Conservation (phyloP, 2,797 vertebrate species). For the Buphagus erythrorhynchus region DNA sequence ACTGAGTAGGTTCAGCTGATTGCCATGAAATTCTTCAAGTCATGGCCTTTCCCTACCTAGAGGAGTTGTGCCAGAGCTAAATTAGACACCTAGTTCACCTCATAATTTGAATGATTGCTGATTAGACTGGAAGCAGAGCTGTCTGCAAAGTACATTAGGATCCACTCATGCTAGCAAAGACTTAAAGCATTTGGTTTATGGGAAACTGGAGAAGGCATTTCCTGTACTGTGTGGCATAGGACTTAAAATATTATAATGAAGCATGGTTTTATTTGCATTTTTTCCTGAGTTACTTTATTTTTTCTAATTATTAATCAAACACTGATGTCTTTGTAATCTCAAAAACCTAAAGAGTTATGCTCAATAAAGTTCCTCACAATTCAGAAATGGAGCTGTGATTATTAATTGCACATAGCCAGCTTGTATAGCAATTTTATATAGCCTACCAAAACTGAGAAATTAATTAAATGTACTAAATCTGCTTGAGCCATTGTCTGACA, state of each 20-base stretch:
- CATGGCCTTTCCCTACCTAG: not conserved
- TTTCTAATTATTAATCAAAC: not conserved
- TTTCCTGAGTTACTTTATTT: not conserved
- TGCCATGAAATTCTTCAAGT: not conserved
- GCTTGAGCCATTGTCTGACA: not conserved
- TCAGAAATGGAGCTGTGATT: not conserved
- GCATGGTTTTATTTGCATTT: not conserved
- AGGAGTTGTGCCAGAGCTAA: not conserved
- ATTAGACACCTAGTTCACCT: not conserved
- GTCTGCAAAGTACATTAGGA: not conserved
- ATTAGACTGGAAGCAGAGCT: not conserved
- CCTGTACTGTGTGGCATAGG: not conserved
- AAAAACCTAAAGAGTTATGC: not conserved
- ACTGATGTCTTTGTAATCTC: not conserved
- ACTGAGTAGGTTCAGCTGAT: not conserved
- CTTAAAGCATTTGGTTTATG: not conserved
- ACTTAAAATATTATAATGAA: not conserved
- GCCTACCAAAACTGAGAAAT: not conserved
- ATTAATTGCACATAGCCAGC: not conserved
- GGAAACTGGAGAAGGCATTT: not conserved
- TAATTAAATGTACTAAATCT: not conserved
- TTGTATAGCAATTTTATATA: not conserved
- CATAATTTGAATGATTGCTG: not conserved
- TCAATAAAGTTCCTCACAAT: not conserved
- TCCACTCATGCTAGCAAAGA: not conserved